Evolutionary conservation across 2,797 vertebrate species (phyloP), one percentile per base, ranked within the genome.

Genomic region (Xenopus petersii): DNA sequence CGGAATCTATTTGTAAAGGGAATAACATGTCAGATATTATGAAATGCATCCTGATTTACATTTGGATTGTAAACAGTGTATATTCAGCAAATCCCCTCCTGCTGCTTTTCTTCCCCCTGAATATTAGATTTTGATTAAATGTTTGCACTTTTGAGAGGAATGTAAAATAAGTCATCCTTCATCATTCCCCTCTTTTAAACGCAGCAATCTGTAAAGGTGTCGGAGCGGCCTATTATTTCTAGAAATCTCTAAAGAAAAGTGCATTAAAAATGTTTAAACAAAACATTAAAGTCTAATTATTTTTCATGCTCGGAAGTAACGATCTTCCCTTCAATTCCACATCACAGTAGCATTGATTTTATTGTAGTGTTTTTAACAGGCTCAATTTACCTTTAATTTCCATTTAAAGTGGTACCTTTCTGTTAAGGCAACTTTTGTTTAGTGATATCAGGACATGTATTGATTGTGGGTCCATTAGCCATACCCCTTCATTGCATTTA

Each of bases 81-180:
- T 26, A 7, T 17, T 42, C 49, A 68, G 63, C 60, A 64, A 64
- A 61, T 62, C 10, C 58, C 36, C 36, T 62, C 74, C 67, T 48
- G 66, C 67, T 70, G 61, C 47, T 64, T 51, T 65, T 60, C 61
- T 71, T 75, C 67, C 61, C 70, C 74, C 59, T 60, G 62, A 70
- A 64, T 56, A 70, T 70, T 58, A 75, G 17, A 64, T 70, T 21
- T 69, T 70, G 33, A 56, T 71, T 71, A 61, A 51, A 61, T 66
- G 46, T 71, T 71, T 76, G 75, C 13, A 13, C 56, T 15, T 54
- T 67, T 54, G 21, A 67, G 65, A 30, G 2, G 64, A 47, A 65
- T 64, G 24, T 16, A 46, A 64, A 64, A 64, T 7, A 64, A 64
- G 12, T 42, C 62, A 64, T 64, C 65, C 54, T 75, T 75, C 58